Evolutionary conservation across 2,797 vertebrate genomes (phyloP).

Genomic region (Gambusia yucatana): DNA sequence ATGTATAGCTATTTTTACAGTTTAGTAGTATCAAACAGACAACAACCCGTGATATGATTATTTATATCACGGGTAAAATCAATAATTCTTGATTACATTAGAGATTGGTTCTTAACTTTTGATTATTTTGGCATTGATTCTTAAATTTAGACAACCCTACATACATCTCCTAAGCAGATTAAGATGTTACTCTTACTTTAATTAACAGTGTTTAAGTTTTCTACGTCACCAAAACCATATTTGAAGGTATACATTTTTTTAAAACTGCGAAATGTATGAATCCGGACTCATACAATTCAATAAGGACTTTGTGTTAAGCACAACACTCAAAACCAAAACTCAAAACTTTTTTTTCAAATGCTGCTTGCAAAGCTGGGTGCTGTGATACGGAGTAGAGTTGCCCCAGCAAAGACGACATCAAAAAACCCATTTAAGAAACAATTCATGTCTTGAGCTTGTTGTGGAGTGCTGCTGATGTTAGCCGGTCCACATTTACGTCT

Average conservation of each 20-base stretch:
- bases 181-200: not conserved
- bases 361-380: not conserved
- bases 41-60: not conserved
- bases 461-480: slow-evolving; percentile 22
- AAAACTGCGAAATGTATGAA: not conserved
- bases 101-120: not conserved
- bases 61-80: not conserved
- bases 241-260: not conserved
- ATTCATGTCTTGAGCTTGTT: slow-evolving; percentile 7
- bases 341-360: not conserved
- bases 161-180: not conserved
- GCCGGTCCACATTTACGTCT: slow-evolving; percentile 23
- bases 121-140: not conserved
- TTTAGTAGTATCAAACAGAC: not conserved
- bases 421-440: not conserved
- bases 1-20: not conserved
- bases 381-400: not conserved
- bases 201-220: not conserved
- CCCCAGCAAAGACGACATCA: not conserved
- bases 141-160: not conserved
- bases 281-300: not conserved
- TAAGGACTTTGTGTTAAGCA: too few species aligned
- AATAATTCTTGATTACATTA: not conserved
- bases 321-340: too few species aligned
- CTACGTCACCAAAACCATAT: not conserved